phyloP scores from a whole-genome alignment of 2,888 invertebrate species.

The Yponomeuta evonymella region DNA sequence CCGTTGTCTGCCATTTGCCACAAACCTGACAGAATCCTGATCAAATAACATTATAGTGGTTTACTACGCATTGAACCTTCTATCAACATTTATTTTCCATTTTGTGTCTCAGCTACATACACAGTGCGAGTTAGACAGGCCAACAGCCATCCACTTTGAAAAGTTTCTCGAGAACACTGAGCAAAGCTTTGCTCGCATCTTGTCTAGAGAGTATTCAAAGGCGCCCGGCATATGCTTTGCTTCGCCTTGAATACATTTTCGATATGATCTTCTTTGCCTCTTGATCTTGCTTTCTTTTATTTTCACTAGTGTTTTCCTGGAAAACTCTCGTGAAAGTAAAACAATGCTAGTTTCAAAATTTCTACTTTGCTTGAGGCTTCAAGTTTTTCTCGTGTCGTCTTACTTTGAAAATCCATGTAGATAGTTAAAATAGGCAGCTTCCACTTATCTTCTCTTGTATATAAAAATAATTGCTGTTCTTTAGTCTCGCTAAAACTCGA shows the following conservation, averaged over 20 bases:
- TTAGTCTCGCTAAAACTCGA: too few relatives aligned
- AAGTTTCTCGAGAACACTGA: conserved; percentile 14
- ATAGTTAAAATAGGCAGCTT: too few relatives aligned
- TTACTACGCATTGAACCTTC: not conserved
- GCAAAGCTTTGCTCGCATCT: conserved; percentile 16
- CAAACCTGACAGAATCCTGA: too few relatives aligned
- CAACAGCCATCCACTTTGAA: conserved; percentile 15
- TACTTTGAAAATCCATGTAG: too few relatives aligned
- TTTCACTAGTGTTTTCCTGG: conserved; percentile 26
- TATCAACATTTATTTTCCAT: not conserved
- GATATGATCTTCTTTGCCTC: not conserved
- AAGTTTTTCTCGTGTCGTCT: too few relatives aligned
- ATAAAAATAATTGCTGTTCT: too few relatives aligned
- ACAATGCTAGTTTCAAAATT: too few relatives aligned
- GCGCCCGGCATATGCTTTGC: not conserved
- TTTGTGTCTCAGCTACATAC: not conserved
- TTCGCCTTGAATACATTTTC: conserved; percentile 7
- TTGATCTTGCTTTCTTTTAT: not conserved
- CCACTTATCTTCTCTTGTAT: too few relatives aligned
- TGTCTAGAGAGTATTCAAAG: conserved; percentile 15
- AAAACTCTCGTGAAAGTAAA: not conserved
- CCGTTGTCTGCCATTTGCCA: too few relatives aligned
- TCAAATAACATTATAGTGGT: too few relatives aligned
- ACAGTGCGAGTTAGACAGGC: conserved; percentile 11
- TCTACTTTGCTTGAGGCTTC: too few relatives aligned